Evolutionary conservation across 1,140 invertebrate species (phyloP).

Genomic region (Drosophila erecta): DNA sequence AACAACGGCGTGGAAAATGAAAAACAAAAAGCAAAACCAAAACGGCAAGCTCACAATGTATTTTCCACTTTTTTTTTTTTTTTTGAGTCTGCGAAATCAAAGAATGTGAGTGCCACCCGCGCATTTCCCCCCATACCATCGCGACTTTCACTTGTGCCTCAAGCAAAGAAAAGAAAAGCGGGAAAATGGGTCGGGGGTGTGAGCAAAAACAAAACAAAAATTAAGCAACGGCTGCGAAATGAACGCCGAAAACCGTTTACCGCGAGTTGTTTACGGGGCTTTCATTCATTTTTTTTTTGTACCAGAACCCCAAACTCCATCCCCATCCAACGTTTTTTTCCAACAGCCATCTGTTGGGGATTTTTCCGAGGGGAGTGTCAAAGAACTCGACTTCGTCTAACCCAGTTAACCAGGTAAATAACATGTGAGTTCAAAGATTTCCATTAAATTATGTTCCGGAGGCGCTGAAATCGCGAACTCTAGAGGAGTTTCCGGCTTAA

Average conservation of each 20-base stretch:
- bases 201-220: conserved; percentile 54
- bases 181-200: conserved; percentile 2
- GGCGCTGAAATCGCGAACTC: conserved; percentile 6
- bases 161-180: conserved; percentile 45
- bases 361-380: conserved; percentile 21
- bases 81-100: conserved; percentile 48
- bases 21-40: conserved; percentile 38
- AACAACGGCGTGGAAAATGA: conserved; percentile 27
- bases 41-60: conserved; percentile 45
- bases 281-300: conserved; percentile 22
- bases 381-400: conserved; percentile 48
- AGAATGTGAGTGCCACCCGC: conserved; percentile 49
- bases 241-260: conserved; percentile 78
- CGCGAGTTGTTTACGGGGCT: conserved; percentile 75
- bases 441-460: conserved; percentile 37
- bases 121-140: neutral
- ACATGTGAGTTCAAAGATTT: conserved; percentile 53
- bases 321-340: neutral
- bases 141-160: conserved; percentile 71
- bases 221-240: conserved; percentile 80
- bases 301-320: neutral
- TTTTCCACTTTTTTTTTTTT: conserved; percentile 2
- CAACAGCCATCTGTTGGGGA: conserved; percentile 34
- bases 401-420: conserved; percentile 53
- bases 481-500: conserved; percentile 1